Percentiles rank a stretch among this genome's conserved stretches.
Conservation (phyloP, 1,140 invertebrate species). For the Eciton burchellii region DNA sequence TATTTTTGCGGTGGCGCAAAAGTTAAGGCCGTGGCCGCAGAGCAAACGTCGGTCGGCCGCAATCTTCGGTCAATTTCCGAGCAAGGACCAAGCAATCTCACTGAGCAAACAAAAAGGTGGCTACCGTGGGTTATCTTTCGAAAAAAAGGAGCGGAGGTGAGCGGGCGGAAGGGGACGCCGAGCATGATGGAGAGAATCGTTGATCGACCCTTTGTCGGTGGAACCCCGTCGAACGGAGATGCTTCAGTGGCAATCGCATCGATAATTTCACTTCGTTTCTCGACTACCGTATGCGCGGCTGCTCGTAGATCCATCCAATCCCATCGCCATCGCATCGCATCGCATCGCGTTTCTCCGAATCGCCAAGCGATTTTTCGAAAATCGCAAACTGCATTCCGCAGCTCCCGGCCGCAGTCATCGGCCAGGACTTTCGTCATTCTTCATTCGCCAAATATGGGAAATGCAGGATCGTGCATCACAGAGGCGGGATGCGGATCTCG, state of each 20-base stretch:
- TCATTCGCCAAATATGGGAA: conserved; percentile 3
- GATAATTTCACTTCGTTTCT: conserved; percentile 77
- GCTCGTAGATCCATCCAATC: conserved; percentile 42
- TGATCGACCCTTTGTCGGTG: conserved; percentile 76
- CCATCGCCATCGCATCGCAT: conserved; percentile 40
- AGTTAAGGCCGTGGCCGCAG: conserved; percentile 78
- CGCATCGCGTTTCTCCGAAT: neutral
- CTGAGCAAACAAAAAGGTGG: conserved; percentile 80
- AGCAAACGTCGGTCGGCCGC: conserved; percentile 80
- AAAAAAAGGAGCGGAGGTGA: conserved; percentile 47
- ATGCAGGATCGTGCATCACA: neutral
- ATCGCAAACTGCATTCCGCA: conserved; percentile 48
- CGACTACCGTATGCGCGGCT: conserved; percentile 59
- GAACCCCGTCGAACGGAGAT: conserved; percentile 57
- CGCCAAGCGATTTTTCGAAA: conserved; percentile 50
- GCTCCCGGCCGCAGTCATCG: neutral
- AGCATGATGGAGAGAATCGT: conserved; percentile 58
- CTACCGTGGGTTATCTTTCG: conserved; percentile 72
- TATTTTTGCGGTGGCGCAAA: conserved; percentile 79
- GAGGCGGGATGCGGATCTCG: neutral
- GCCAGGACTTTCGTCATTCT: neutral
- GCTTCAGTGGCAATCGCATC: conserved; percentile 78
- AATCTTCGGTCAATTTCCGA: conserved; percentile 83
- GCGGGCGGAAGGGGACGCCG: conserved; percentile 18
- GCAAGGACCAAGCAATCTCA: conserved; percentile 75